Conservation (phyloP, 1,140 invertebrate genomes). For the Ectropis grisescens region DNA sequence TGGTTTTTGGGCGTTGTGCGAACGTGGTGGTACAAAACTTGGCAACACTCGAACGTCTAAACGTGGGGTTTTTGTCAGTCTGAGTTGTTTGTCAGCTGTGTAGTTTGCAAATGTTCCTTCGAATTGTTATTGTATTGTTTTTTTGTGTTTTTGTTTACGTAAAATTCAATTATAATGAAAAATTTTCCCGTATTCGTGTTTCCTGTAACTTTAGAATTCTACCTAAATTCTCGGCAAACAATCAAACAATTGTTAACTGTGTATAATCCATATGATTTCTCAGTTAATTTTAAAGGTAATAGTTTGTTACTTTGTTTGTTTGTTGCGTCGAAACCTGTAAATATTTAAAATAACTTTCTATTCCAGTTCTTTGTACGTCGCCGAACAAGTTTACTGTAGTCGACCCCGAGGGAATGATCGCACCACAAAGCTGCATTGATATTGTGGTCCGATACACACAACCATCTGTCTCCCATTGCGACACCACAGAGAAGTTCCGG, state of each 20-base stretch:
- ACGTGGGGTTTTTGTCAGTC: no score
- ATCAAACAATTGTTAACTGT: slow-evolving; percentile 88
- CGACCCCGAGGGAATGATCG: slow-evolving; percentile 84
- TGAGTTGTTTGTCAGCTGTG: no score
- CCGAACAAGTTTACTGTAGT: slow-evolving; percentile 87
- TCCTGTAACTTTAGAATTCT: slow-evolving; percentile 83
- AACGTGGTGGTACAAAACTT: no score
- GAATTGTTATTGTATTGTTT: no score
- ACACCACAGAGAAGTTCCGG: slow-evolving; percentile 82
- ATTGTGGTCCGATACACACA: slow-evolving; percentile 82
- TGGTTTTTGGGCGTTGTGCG: no score
- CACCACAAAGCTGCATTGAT: slow-evolving; percentile 82
- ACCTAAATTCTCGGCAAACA: slow-evolving; percentile 79
- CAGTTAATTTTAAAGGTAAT: slow-evolving; percentile 88
- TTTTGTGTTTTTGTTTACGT: neutral
- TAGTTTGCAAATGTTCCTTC: no score
- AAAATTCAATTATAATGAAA: slow-evolving; percentile 34
- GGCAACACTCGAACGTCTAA: no score
- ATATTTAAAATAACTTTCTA: neutral
- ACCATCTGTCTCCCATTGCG: slow-evolving; percentile 75
- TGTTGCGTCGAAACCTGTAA: slow-evolving; percentile 1
- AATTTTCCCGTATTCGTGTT: slow-evolving; percentile 88
- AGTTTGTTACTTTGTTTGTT: slow-evolving; percentile 1
- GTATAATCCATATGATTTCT: slow-evolving; percentile 91
- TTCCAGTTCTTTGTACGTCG: slow-evolving; percentile 82